Evolutionary conservation across 2,797 vertebrate genomes (phyloP).

Genomic region (Thamnophis elegans): DNA sequence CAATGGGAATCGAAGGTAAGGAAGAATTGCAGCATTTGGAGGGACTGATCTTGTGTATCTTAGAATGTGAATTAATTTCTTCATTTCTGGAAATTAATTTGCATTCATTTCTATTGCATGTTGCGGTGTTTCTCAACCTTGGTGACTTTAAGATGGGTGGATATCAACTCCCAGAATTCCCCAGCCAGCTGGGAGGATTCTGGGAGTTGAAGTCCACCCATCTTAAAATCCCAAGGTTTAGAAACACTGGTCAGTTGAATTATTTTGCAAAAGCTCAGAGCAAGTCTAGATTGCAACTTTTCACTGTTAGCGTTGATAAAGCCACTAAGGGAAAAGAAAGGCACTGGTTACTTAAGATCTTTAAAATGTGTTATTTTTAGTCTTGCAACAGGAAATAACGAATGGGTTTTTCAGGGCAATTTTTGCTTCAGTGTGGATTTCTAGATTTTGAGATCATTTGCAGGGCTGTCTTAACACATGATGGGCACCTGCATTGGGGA

Average conservation of each 20-base stretch:
- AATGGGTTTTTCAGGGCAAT: neutral
- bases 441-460: too few relatives aligned
- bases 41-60: neutral
- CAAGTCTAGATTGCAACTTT: neutral
- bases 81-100: neutral
- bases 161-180: neutral
- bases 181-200: too few relatives aligned
- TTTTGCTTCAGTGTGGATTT: too few relatives aligned
- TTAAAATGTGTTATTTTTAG: neutral
- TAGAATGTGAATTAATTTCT: neutral
- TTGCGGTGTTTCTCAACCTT: neutral
- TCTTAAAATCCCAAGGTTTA: too few relatives aligned
- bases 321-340: neutral
- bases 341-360: neutral
- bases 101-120: neutral
- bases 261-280: neutral
- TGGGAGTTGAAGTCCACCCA: too few relatives aligned
- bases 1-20: slow-evolving; percentile 54
- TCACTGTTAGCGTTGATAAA: neutral
- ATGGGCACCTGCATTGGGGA: too few relatives aligned
- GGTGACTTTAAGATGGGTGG: neutral
- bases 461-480: too few relatives aligned
- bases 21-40: neutral
- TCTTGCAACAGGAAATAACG: neutral
- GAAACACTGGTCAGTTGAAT: neutral